A percentile compares a stretch with the other conserved stretches of the same genome.
These are phyloP conservation scores for Flexamia atlantica DNA, from an alignment of 2,888 invertebrate genomes.

Conservation along the genomic window DNA sequence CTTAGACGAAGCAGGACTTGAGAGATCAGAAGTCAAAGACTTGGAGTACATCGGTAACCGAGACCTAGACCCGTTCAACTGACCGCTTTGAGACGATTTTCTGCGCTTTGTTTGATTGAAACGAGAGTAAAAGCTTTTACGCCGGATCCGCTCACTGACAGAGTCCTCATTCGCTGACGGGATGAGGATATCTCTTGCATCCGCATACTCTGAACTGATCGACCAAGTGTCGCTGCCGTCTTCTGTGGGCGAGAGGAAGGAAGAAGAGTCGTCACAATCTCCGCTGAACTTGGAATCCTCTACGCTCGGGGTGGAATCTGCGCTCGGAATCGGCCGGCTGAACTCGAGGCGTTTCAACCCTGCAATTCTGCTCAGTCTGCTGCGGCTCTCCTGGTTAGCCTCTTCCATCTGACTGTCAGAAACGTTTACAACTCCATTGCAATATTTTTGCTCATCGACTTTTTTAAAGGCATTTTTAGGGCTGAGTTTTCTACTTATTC, in stretches of 20 bases:
- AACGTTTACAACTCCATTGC: constrained; percentile 10
- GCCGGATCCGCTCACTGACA: constrained; percentile 89
- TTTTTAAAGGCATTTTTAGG: constrained; percentile 36
- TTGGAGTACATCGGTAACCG: constrained; percentile 62
- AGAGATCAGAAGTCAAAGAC: constrained; percentile 60
- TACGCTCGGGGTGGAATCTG: constrained; percentile 63
- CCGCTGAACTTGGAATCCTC: constrained; percentile 60
- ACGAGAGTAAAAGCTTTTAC: constrained; percentile 93
- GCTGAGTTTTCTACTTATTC: constrained; percentile 33
- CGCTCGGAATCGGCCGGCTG: constrained; percentile 54
- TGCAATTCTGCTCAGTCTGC: constrained; percentile 56
- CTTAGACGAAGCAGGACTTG: constrained; percentile 30
- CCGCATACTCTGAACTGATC: constrained; percentile 78
- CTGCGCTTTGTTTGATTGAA: constrained; percentile 88
- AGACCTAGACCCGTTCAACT: constrained; percentile 35
- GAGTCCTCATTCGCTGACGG: constrained; percentile 77
- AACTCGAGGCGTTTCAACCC: constrained; percentile 62
- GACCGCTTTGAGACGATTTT: constrained; percentile 72
- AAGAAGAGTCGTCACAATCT: constrained; percentile 74
- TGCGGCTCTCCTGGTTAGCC: neutral
- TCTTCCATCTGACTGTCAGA: neutral
- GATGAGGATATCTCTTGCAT: constrained; percentile 75
- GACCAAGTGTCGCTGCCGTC: constrained; percentile 84
- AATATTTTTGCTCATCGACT: neutral
- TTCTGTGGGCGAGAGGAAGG: constrained; percentile 79